Evolutionary conservation across 2,797 vertebrate genomes (phyloP).

Genomic region (Pristis pectinata): DNA sequence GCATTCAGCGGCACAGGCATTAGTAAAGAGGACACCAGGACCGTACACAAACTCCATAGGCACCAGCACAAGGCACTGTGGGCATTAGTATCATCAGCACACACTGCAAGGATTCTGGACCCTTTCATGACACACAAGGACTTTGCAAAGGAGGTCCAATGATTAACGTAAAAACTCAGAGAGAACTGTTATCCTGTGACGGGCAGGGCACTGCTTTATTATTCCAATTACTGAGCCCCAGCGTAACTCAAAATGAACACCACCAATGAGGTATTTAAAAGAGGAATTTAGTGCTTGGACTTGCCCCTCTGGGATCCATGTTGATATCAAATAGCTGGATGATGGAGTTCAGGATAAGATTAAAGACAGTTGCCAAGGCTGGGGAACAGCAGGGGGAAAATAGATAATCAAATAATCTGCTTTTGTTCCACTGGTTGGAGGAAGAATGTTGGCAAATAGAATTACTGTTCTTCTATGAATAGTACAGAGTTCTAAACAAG

Average conservation of each 20-base stretch:
- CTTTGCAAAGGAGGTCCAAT: background rate
- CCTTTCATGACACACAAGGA: background rate
- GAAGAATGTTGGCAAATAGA: background rate
- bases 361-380: background rate
- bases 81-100: too few species aligned
- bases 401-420: background rate
- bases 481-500: too few species aligned
- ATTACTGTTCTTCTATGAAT: background rate
- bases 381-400: background rate
- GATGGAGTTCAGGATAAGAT: background rate
- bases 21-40: background rate
- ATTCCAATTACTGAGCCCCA: background rate
- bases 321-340: background rate
- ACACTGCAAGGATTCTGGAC: too few species aligned
- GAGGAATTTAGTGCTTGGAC: background rate
- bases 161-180: background rate
- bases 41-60: background rate
- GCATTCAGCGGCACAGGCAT: background rate
- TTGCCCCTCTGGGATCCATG: background rate
- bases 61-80: background rate
- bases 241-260: background rate
- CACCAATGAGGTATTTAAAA: background rate
- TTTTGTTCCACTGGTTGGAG: background rate
- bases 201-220: background rate
- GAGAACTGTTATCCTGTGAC: background rate